A percentile compares a stretch with the other conserved stretches of the same genome.
Evolutionary conservation across 2,888 invertebrate species (phyloP).

Genomic region (Chesias legatella): DNA sequence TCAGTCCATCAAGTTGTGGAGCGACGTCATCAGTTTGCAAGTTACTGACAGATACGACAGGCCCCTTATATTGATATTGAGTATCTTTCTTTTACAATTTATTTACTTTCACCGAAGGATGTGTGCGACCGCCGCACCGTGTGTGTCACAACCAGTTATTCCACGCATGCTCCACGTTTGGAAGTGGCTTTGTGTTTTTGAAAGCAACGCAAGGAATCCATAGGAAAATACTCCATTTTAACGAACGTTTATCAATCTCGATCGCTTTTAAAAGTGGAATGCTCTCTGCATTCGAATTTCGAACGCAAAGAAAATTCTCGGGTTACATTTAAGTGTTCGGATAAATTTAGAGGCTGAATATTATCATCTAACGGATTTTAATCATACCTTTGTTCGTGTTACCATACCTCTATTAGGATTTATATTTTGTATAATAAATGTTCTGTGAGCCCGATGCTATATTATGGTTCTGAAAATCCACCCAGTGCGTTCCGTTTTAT

Average conservation of each 20-base stretch:
- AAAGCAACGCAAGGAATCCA: conserved; percentile 37
- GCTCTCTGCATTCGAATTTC: conserved; percentile 4
- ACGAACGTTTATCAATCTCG: conserved; percentile 26
- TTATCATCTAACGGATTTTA: too few relatives aligned
- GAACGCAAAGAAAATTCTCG: conserved; percentile 1
- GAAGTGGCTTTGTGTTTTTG: conserved; percentile 41
- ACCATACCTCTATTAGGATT: too few relatives aligned
- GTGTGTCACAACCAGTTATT: conserved; percentile 49
- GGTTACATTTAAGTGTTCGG: too few relatives aligned
- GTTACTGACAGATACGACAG: background rate
- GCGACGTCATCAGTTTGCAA: background rate
- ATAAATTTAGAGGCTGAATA: too few relatives aligned
- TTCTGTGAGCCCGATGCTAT: too few relatives aligned
- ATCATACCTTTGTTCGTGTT: too few relatives aligned
- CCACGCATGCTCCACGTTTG: conserved; percentile 32
- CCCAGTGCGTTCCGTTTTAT: conserved; percentile 32
- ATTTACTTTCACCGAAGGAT: conserved; percentile 69
- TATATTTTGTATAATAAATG: background rate
- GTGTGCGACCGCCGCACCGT: conserved; percentile 43
- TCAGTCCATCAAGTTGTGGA: too few relatives aligned
- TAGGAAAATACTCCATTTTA: conserved; percentile 17
- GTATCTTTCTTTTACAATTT: conserved; percentile 50
- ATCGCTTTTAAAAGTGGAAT: conserved; percentile 11
- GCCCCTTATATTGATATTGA: conserved; percentile 6
- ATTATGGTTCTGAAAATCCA: too few relatives aligned